A percentile compares a stretch with the other conserved stretches of the same genome.
phyloP scores from a whole-genome alignment of 2,113 vertebrate species.

The Mormyrus lacerda region DNA sequence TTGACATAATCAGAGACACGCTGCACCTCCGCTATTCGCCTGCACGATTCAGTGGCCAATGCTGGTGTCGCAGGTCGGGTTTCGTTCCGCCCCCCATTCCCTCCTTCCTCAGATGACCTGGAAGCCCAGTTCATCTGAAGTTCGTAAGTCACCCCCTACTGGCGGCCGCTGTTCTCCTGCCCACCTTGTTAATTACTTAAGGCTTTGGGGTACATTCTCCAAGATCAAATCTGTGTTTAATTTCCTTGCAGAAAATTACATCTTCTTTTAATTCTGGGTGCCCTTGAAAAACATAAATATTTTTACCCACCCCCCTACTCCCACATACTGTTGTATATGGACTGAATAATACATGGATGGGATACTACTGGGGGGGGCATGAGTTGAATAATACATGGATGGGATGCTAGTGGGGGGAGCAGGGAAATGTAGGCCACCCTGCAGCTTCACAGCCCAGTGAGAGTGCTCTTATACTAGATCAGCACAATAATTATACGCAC shows the following conservation, averaged over 20 bases:
- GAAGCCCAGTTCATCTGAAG: neutral
- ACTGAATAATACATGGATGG: conserved; percentile 31
- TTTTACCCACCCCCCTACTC: neutral
- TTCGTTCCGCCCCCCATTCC: neutral
- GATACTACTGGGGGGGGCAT: conserved; percentile 4
- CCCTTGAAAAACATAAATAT: neutral
- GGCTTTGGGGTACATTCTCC: neutral
- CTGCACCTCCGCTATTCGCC: neutral
- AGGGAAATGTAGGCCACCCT: conserved; percentile 26
- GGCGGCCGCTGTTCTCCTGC: too few species aligned
- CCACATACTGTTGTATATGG: neutral
- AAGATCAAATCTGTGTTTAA: neutral
- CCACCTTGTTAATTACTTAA: neutral
- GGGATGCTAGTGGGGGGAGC: neutral
- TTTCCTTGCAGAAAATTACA: neutral
- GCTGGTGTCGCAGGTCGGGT: neutral
- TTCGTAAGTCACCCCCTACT: neutral
- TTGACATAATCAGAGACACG: neutral
- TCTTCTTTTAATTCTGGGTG: neutral
- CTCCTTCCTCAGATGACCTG: neutral
- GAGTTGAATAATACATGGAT: conserved; percentile 31
- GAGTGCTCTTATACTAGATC: neutral
- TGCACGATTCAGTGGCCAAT: neutral
- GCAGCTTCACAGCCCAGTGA: neutral
- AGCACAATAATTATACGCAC: neutral